Percentiles rank a stretch among this genome's conserved stretches.
Evolutionary conservation across 2,797 vertebrate genomes (phyloP).

Genomic region (Molossus molossus): DNA sequence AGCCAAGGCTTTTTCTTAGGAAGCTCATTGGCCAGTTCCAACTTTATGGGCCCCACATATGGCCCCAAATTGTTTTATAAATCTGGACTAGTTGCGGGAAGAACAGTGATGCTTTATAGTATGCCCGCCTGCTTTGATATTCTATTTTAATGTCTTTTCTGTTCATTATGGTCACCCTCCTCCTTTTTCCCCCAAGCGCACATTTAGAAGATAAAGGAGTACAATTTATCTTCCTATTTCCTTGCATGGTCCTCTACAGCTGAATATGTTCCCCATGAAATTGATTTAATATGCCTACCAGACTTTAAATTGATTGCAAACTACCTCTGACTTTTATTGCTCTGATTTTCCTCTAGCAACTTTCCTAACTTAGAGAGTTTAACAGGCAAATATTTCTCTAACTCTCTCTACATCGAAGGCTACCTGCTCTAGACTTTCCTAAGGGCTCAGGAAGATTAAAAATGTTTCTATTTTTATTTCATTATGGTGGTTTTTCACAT

Average conservation of each 20-base stretch:
- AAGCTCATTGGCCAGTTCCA: background rate
- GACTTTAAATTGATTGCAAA: slow-evolving; percentile 62
- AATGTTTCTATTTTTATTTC: slow-evolving; percentile 26
- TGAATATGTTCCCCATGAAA: slow-evolving; percentile 60
- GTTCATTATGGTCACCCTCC: background rate
- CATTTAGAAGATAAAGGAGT: slow-evolving; percentile 74
- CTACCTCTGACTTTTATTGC: slow-evolving; percentile 59
- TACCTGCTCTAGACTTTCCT: background rate
- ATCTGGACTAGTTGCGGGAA: background rate
- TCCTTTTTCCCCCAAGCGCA: slow-evolving; percentile 26
- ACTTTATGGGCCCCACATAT: background rate
- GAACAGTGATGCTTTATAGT: background rate
- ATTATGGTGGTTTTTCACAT: background rate
- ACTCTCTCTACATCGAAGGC: background rate
- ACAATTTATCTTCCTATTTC: slow-evolving; percentile 70
- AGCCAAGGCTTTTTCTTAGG: background rate
- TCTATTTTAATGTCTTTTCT: background rate
- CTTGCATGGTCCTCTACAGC: slow-evolving; percentile 54
- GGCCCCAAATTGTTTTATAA: background rate
- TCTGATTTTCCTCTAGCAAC: slow-evolving; percentile 53
- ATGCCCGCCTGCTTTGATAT: background rate
- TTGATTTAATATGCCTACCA: slow-evolving; percentile 53
- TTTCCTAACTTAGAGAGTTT: slow-evolving; percentile 24
- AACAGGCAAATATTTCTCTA: background rate
- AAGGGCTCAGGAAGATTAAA: slow-evolving; percentile 10